These are phyloP conservation scores for Dasysyrphus albostriatus DNA, from an alignment of 2,888 invertebrate genomes.

Conservation along the genomic window DNA sequence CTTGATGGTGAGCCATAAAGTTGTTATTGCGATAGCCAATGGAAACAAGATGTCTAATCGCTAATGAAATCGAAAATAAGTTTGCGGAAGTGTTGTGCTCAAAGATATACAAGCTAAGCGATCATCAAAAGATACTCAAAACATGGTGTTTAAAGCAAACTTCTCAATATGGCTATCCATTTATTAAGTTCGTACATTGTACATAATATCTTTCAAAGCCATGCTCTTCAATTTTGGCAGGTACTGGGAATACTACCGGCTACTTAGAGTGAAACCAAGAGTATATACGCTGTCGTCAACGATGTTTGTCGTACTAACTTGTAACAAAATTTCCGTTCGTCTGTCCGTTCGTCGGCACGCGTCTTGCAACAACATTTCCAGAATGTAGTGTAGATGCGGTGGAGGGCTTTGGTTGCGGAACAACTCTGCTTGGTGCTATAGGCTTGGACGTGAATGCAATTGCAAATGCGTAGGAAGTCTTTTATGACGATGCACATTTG, in stretches of 20 bases:
- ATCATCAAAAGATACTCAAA: constrained; percentile 4
- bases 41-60: constrained; percentile 31
- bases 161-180: constrained; percentile 47
- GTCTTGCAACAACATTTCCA: constrained; percentile 34
- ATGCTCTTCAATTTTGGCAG: constrained; percentile 8
- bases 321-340: constrained; percentile 16
- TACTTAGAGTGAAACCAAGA: constrained; percentile 64
- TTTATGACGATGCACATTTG: constrained; percentile 23
- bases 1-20: constrained; percentile 33
- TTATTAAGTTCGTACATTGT: constrained; percentile 28
- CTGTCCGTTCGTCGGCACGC: neutral
- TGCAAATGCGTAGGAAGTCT: constrained; percentile 65
- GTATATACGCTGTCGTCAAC: constrained; percentile 34
- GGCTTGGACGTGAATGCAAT: constrained; percentile 56
- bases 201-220: constrained; percentile 31
- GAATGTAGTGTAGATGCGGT: constrained; percentile 55
- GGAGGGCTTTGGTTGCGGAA: constrained; percentile 42
- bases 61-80: constrained; percentile 43
- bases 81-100: constrained; percentile 53
- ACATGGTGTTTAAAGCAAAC: constrained; percentile 39
- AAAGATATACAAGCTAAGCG: neutral
- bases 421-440: constrained; percentile 23
- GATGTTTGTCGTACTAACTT: neutral
- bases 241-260: constrained; percentile 29
- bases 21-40: constrained; percentile 30